These are phyloP conservation scores for Cantharis rustica DNA, from an alignment of 2,888 invertebrate genomes.

Conservation along the genomic window DNA sequence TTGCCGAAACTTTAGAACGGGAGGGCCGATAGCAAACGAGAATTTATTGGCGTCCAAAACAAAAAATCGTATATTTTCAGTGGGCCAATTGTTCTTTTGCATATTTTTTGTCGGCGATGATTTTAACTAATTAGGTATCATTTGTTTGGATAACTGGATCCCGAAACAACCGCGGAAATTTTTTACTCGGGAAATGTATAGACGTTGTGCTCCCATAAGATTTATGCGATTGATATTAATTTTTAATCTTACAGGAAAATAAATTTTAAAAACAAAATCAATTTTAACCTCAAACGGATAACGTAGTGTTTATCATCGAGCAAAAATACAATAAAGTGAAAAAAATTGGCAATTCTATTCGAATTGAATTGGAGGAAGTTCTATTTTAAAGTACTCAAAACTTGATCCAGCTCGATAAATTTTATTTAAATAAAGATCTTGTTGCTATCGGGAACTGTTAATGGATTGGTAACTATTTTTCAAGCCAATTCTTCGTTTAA, in stretches of 20 bases:
- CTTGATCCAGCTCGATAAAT: background rate
- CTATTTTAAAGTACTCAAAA: background rate
- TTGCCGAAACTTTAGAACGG: slow-evolving; percentile 17
- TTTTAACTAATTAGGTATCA: slow-evolving; percentile 37
- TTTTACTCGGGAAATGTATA: slow-evolving; percentile 13
- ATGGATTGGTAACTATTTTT: background rate
- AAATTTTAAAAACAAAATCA: background rate
- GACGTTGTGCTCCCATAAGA: slow-evolving; percentile 16
- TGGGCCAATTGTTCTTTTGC: slow-evolving; percentile 39
- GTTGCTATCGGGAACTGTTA: background rate
- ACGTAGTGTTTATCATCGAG: background rate
- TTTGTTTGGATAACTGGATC: slow-evolving; percentile 34
- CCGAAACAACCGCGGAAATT: slow-evolving; percentile 15
- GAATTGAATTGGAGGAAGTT: background rate
- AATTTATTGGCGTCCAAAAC: slow-evolving; percentile 47
- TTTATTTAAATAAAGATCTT: background rate
- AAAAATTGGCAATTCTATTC: background rate
- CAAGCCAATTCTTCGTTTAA: background rate
- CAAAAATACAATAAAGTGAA: background rate
- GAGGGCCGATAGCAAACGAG: slow-evolving; percentile 43
- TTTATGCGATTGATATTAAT: slow-evolving; percentile 29
- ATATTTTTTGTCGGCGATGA: slow-evolving; percentile 31
- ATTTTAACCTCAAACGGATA: background rate
- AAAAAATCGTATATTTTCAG: slow-evolving; percentile 45
- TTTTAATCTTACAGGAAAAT: slow-evolving; percentile 1